Percentiles rank a stretch among this genome's conserved stretches.
Conservation (phyloP, 2,113 vertebrate genomes). For the Callionymus lyra region DNA sequence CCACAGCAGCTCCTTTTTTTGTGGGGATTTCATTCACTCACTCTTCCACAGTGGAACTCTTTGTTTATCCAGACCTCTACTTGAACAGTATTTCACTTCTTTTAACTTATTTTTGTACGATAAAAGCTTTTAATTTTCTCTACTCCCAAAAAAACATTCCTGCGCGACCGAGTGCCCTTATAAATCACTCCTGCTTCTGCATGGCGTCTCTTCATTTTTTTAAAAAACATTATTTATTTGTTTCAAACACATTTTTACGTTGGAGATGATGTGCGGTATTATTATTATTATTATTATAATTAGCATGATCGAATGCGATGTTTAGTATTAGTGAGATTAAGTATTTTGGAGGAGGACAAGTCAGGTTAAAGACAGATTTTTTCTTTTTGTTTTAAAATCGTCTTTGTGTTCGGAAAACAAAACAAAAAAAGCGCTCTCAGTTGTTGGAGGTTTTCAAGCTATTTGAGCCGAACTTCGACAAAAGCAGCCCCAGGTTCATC, state of each 20-base stretch:
- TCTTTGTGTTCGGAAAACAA: constrained; percentile 82
- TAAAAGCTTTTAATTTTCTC: no score
- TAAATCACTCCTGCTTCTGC: constrained; percentile 63
- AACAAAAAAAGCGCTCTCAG: constrained; percentile 79
- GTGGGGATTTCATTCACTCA: constrained; percentile 22
- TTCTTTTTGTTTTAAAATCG: constrained; percentile 75
- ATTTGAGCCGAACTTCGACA: constrained; percentile 94
- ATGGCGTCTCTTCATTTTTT: constrained; percentile 42
- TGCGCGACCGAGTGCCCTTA: constrained; percentile 46
- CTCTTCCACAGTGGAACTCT: constrained; percentile 41
- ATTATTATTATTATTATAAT: constrained; percentile 31
- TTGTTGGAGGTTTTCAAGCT: constrained; percentile 86
- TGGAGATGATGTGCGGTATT: constrained; percentile 34
- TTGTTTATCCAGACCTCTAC: constrained; percentile 41
- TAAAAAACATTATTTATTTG: constrained; percentile 55
- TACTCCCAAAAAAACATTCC: no score
- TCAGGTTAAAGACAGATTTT: constrained; percentile 71
- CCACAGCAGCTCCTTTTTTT: constrained; percentile 29
- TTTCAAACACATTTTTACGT: constrained; percentile 43
- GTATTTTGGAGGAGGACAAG: constrained; percentile 37
- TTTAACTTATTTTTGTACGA: not conserved
- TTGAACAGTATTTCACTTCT: not conserved
- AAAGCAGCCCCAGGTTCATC: constrained; percentile 94
- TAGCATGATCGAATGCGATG: constrained; percentile 51
- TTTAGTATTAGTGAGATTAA: constrained; percentile 49